A percentile compares a stretch with the other conserved stretches of the same genome.
phyloP scores from a whole-genome alignment of 2,888 invertebrate genomes.

The Merodon equestris region DNA sequence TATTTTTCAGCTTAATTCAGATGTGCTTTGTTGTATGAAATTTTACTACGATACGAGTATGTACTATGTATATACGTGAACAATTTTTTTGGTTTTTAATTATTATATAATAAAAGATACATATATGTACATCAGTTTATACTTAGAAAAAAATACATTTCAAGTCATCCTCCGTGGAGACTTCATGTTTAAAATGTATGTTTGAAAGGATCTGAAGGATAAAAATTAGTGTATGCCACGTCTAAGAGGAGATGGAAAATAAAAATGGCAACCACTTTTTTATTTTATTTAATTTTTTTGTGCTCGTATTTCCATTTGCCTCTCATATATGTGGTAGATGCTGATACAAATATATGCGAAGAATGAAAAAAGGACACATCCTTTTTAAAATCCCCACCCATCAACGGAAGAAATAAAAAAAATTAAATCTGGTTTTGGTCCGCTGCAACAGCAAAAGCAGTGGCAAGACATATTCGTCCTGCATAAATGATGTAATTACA shows the following conservation, averaged over 20 bases:
- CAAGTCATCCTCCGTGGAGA: too few relatives aligned
- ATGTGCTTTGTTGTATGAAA: too few relatives aligned
- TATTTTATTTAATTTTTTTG: conserved; percentile 47
- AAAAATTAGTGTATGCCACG: conserved; percentile 57
- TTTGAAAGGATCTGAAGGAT: conserved; percentile 62
- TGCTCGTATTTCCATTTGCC: conserved; percentile 51
- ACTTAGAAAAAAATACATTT: too few relatives aligned
- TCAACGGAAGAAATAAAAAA: conserved; percentile 50
- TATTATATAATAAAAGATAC: not conserved
- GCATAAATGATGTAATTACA: conserved; percentile 77
- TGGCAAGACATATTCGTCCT: conserved; percentile 75
- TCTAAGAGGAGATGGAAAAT: conserved; percentile 52
- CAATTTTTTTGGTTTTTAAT: too few relatives aligned
- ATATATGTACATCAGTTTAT: not conserved
- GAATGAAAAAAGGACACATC: conserved; percentile 62
- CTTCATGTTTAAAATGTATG: conserved; percentile 48
- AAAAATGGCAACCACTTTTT: conserved; percentile 63
- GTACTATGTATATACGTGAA: too few relatives aligned
- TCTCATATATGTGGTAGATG: conserved; percentile 28
- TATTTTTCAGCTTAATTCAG: too few relatives aligned
- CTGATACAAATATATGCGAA: conserved; percentile 29
- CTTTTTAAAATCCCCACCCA: conserved; percentile 58
- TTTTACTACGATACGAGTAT: too few relatives aligned
- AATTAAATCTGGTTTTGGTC: conserved; percentile 70
- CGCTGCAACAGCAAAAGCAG: conserved; percentile 60